Evolutionary conservation across 1,140 invertebrate genomes (phyloP).

Genomic region (Habropoda laboriosa): DNA sequence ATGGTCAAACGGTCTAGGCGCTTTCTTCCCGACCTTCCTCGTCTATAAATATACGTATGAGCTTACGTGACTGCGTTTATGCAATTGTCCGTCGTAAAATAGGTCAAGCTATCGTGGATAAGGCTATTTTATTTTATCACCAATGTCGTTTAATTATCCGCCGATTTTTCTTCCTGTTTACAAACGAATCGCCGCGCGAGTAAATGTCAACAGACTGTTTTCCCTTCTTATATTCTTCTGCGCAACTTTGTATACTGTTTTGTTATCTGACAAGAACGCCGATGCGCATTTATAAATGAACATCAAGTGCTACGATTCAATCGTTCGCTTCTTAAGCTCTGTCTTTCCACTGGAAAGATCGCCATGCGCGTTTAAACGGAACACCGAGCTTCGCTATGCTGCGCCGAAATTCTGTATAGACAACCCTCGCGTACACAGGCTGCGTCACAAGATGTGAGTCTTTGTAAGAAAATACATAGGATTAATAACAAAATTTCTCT

Average conservation of each 20-base stretch:
- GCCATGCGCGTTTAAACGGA: too few species aligned
- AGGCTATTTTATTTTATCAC: constrained; percentile 45
- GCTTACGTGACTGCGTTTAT: constrained; percentile 66
- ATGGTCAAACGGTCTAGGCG: constrained; percentile 68
- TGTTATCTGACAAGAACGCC: too few species aligned
- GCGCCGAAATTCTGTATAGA: too few species aligned
- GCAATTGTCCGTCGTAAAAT: constrained; percentile 65
- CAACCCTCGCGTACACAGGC: too few species aligned
- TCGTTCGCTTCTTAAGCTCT: neutral
- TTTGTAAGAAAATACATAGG: too few species aligned
- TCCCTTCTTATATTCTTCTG: neutral
- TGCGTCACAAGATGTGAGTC: too few species aligned
- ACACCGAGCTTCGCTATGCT: too few species aligned
- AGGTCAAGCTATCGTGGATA: constrained; percentile 57
- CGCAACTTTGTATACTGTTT: neutral
- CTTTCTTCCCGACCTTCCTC: constrained; percentile 68
- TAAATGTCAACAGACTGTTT: constrained; percentile 30
- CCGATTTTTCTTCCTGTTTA: constrained; percentile 50
- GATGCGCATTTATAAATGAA: neutral
- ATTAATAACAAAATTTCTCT: too few species aligned
- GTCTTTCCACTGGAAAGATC: too few species aligned
- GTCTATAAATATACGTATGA: constrained; percentile 63
- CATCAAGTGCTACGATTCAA: neutral
- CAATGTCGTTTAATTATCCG: constrained; percentile 46
- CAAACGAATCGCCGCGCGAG: neutral